These are phyloP conservation scores for Euphydryas editha DNA, from an alignment of 2,888 invertebrate species.

Conservation along the genomic window DNA sequence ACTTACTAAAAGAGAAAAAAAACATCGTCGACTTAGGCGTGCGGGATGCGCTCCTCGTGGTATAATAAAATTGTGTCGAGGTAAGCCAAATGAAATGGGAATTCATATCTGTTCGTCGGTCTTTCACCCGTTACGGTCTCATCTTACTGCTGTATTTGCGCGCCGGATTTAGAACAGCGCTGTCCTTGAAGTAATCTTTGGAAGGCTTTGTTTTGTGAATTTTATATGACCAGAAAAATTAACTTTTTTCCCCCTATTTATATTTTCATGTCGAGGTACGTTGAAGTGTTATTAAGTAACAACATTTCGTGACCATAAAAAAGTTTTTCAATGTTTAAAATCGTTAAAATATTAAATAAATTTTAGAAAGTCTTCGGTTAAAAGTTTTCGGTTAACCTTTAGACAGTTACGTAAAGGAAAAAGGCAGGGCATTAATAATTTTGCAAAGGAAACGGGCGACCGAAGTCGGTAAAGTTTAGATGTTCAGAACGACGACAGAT, in stretches of 20 bases:
- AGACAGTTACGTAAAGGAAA: slow-evolving; percentile 1
- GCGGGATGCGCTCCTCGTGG: slow-evolving; percentile 1
- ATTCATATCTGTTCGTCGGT: slow-evolving; percentile 6
- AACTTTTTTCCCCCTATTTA: not conserved
- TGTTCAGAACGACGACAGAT: not conserved
- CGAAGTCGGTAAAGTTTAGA: slow-evolving; percentile 3
- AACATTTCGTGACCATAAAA: not conserved
- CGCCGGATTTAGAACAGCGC: not conserved
- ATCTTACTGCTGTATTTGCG: not conserved
- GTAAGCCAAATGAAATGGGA: slow-evolving; percentile 8
- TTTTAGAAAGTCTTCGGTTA: not conserved
- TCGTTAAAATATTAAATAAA: not conserved
- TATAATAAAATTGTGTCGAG: slow-evolving; percentile 10
- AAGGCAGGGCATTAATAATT: slow-evolving; percentile 7
- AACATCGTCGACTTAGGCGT: not conserved
- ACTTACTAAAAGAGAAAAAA: not conserved
- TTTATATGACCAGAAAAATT: not conserved
- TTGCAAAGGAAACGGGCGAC: slow-evolving; percentile 4
- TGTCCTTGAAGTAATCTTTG: not conserved
- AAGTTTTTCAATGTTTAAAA: not conserved
- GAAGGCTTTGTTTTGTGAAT: not conserved
- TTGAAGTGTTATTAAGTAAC: too few species aligned
- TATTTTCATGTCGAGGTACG: not conserved
- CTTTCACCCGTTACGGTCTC: not conserved
- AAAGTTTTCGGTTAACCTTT: not conserved